Percentiles rank a stretch among this genome's conserved stretches.
phyloP scores from a whole-genome alignment of 2,888 invertebrate species.

The Acanthosepion esculentum region DNA sequence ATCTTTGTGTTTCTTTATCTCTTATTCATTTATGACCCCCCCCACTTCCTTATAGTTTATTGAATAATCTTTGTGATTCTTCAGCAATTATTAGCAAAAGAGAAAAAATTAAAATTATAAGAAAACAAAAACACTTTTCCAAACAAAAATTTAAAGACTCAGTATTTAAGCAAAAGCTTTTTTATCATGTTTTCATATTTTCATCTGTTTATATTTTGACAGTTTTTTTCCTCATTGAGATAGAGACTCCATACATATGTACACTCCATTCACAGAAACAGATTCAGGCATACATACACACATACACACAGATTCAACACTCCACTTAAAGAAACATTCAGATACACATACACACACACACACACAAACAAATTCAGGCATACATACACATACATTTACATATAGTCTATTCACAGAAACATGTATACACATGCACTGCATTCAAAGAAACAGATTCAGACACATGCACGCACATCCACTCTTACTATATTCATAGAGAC shows the following conservation, averaged over 20 bases:
- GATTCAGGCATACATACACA: too few species aligned
- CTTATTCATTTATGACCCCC: too few species aligned
- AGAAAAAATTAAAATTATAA: neutral
- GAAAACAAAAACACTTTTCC: neutral
- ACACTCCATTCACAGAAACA: too few species aligned
- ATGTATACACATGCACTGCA: neutral
- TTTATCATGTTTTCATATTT: neutral
- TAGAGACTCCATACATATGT: too few species aligned
- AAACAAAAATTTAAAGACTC: neutral
- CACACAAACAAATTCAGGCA: too few species aligned
- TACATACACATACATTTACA: too few species aligned
- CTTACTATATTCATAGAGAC: neutral
- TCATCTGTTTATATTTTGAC: neutral
- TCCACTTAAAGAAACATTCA: too few species aligned
- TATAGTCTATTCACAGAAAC: too few species aligned
- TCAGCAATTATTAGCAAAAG: neutral
- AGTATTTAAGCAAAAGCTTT: neutral
- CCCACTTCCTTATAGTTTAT: too few species aligned
- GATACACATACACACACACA: too few species aligned
- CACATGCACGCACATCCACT: neutral
- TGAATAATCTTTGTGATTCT: neutral
- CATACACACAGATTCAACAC: too few species aligned
- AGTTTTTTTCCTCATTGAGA: neutral
- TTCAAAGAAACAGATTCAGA: neutral
- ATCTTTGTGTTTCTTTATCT: too few species aligned